Evolutionary conservation across 2,797 vertebrate species (phyloP).

Genomic region (Sorex maritimensis): DNA sequence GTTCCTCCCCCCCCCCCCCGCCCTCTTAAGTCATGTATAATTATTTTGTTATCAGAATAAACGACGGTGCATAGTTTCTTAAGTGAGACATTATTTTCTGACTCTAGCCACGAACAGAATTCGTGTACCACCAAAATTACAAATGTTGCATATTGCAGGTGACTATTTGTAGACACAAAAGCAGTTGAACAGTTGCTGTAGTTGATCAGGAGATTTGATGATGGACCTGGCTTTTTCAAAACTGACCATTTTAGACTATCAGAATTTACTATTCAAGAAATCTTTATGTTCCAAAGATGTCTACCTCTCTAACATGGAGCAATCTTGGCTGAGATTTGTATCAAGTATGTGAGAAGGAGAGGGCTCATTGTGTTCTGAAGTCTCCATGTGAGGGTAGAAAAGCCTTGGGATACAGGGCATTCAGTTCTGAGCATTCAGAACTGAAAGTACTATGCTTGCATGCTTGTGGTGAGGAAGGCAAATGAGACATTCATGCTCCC

Average conservation of each 20-base stretch:
- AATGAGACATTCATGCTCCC: conserved; percentile 61
- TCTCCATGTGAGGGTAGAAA: conserved; percentile 83
- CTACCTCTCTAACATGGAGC: conserved; percentile 85
- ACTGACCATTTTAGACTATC: conserved; percentile 84
- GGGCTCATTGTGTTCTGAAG: conserved; percentile 80
- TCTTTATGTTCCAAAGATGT: conserved; percentile 90
- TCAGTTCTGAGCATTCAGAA: conserved; percentile 81
- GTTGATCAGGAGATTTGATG: conserved; percentile 79
- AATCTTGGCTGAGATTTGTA: conserved; percentile 89
- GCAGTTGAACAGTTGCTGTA: conserved; percentile 7
- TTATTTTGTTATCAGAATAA: conserved; percentile 78
- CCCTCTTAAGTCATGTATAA: conserved; percentile 78
- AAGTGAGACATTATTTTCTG: conserved; percentile 73
- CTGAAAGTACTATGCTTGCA: conserved; percentile 84
- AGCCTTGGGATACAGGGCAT: conserved; percentile 77
- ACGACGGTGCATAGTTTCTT: conserved; percentile 78
- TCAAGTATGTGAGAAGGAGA: conserved; percentile 78
- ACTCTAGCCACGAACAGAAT: conserved; percentile 35
- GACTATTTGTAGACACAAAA: conserved; percentile 16
- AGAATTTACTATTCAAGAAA: conserved; percentile 86
- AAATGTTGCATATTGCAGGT: not conserved
- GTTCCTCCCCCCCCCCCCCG: conserved; percentile 19
- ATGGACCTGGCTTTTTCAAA: conserved; percentile 79
- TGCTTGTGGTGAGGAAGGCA: conserved; percentile 67
- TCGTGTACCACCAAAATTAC: conserved; percentile 13